Percentiles rank a stretch among this genome's conserved stretches.
Conservation (phyloP, 92 coral and sea anemone species). For the Montipora capitata region DNA sequence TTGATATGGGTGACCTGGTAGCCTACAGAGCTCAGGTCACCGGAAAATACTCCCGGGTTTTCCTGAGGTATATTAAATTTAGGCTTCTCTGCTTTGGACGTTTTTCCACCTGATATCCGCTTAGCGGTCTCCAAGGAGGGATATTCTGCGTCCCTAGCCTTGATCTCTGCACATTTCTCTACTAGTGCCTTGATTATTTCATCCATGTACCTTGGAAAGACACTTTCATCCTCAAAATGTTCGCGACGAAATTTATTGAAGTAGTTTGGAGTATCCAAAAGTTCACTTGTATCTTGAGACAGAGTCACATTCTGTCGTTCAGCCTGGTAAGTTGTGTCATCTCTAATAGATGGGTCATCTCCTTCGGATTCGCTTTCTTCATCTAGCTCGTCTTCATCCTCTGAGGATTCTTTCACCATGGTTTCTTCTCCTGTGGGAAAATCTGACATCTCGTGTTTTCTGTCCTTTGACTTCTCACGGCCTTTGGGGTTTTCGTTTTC, state of each 20-base stretch:
- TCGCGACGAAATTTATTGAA: slow-evolving; percentile 42
- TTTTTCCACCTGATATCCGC: not conserved
- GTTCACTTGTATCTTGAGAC: not conserved
- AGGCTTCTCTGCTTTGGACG: not conserved
- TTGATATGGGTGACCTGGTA: slow-evolving; percentile 51
- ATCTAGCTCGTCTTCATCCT: not conserved
- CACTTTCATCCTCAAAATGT: slow-evolving; percentile 69
- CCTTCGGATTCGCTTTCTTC: not conserved
- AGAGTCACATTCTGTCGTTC: not conserved
- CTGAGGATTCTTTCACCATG: not conserved
- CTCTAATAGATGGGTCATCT: not conserved
- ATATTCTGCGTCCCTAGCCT: slow-evolving; percentile 19
- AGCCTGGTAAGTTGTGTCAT: not conserved
- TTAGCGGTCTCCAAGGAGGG: slow-evolving; percentile 45
- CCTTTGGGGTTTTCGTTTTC: too few species aligned
- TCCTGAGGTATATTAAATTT: not conserved
- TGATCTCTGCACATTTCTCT: slow-evolving; percentile 50
- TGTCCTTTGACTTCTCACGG: not conserved
- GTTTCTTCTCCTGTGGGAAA: not conserved
- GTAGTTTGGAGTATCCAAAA: not conserved
- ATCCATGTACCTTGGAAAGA: slow-evolving; percentile 73
- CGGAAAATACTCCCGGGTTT: not conserved
- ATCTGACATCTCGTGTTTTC: not conserved
- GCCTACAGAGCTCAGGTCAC: slow-evolving; percentile 2
- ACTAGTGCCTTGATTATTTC: slow-evolving; percentile 50